Evolutionary conservation across 1,140 invertebrate species (phyloP), one percentile per base, ranked within the genome.

Genomic region (Macrocentrus cingulum): DNA sequence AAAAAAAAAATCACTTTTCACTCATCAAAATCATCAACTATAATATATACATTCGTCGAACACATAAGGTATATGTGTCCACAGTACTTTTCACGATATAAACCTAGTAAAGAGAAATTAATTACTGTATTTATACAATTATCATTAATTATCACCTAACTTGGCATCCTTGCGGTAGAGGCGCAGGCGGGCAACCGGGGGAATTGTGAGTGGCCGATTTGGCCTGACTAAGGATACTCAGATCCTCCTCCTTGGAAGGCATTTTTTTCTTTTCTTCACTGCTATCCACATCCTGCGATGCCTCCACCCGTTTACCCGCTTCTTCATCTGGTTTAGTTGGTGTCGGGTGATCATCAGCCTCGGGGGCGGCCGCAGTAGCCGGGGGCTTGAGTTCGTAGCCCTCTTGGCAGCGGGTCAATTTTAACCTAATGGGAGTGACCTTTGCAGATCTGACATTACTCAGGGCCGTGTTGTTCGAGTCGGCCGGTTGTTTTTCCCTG

Each of bases 101-200:
- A 53, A 62, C 34, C 52, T 56, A 59, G 52, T 59, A 62, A 49
- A 62, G 61, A 59, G 59, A 68, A 67, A 71, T 67, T 72, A 66
- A 66, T 66, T 70, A 72, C 72, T 61, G 63, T 72, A 78, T 76
- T 63, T 77, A 76, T 76, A 75, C 74, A 81, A 79, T 80, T 82
- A 83, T 76, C 68, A 79, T 73, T 81, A 83, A 82, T 84, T 88
- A 90, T 91, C 89, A 91, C 85, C 89, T 91, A 84, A 91, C 89
- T 83, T 91, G 88, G 82, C 88, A 90, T 81, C 89, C 88, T 84
- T 91, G 89, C 72, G 85, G 88, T 66, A 87, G 81, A 69, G 86
- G 79, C 63, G 86, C 77, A 63, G 87, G 75, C 63, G 79, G 74
- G 67, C 76, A 77, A 44, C 68, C 65, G 42, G 73, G 57, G 44